Conservation (phyloP, 2,888 invertebrate species). For the Microdon myrmicae region DNA sequence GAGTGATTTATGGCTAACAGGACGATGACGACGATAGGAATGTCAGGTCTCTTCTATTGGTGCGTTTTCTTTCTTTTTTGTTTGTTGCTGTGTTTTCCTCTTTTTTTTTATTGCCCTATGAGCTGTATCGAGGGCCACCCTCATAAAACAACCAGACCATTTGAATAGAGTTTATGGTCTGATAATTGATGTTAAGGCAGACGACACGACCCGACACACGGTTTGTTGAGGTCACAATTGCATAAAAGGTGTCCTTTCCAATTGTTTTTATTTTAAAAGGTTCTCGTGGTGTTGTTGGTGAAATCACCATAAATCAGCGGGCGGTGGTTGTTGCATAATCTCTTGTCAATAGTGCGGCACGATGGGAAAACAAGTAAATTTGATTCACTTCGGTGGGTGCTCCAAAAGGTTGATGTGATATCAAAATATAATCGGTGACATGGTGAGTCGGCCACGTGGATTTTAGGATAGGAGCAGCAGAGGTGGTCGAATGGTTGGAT, state of each 20-base stretch:
- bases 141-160: slow-evolving; percentile 30
- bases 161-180: slow-evolving; percentile 46
- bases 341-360: no score
- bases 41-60: slow-evolving; percentile 24
- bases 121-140: slow-evolving; percentile 48
- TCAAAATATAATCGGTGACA: no score
- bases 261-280: slow-evolving; percentile 12
- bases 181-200: slow-evolving; percentile 44
- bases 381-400: no score
- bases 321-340: slow-evolving; percentile 9
- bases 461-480: no score
- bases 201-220: slow-evolving; percentile 22
- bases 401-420: no score
- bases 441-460: no score
- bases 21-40: slow-evolving; percentile 45
- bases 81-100: neutral
- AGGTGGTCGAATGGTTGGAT: no score
- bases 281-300: slow-evolving; percentile 11
- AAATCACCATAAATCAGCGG: slow-evolving; percentile 12
- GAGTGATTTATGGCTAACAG: slow-evolving; percentile 50
- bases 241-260: slow-evolving; percentile 4
- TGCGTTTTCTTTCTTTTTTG: slow-evolving; percentile 2
- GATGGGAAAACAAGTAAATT: no score
- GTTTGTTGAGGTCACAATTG: slow-evolving; percentile 15
- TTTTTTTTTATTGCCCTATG: slow-evolving; percentile 31